Conservation (phyloP, 2,888 invertebrate species). For the Hypena proboscidalis region DNA sequence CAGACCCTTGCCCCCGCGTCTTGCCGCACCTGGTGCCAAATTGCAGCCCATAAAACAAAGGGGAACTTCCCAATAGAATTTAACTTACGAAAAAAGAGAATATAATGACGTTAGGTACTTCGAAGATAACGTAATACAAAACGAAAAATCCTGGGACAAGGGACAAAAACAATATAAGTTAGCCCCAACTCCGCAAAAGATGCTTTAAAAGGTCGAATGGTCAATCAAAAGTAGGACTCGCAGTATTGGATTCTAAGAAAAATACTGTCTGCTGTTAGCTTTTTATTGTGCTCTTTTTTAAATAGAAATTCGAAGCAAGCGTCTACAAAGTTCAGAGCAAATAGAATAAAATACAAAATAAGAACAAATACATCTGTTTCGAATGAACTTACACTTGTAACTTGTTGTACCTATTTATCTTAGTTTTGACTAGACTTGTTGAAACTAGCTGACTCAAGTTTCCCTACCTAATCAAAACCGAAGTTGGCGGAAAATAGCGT, state of each 20-base stretch:
- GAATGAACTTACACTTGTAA: conserved; percentile 32
- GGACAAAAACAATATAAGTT: conserved; percentile 35
- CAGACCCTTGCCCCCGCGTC: conserved; percentile 2
- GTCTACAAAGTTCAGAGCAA: conserved; percentile 21
- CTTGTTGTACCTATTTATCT: conserved; percentile 47
- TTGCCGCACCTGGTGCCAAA: conserved; percentile 17
- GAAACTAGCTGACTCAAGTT: conserved; percentile 54
- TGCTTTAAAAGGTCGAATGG: conserved; percentile 32
- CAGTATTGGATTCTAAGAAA: conserved; percentile 19
- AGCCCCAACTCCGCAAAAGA: conserved; percentile 25
- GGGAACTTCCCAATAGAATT: conserved; percentile 2
- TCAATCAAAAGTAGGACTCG: conserved; percentile 29
- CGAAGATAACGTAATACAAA: conserved; percentile 10
- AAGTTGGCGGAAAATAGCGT: conserved; percentile 72
- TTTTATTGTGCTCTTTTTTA: conserved; percentile 23
- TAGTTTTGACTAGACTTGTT: conserved; percentile 44
- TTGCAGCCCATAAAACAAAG: conserved; percentile 11
- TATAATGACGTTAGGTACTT: conserved; percentile 9
- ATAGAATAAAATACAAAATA: conserved; percentile 19
- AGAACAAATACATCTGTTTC: conserved; percentile 11
- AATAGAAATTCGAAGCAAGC: conserved; percentile 16
- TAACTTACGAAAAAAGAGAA: conserved; percentile 10
- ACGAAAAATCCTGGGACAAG: too few species aligned
- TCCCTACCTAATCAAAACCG: conserved; percentile 70
- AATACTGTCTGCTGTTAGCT: conserved; percentile 13